A percentile compares a stretch with the other conserved stretches of the same genome.
Conservation (phyloP, 2,797 vertebrate species). For the Hydrophis major region DNA sequence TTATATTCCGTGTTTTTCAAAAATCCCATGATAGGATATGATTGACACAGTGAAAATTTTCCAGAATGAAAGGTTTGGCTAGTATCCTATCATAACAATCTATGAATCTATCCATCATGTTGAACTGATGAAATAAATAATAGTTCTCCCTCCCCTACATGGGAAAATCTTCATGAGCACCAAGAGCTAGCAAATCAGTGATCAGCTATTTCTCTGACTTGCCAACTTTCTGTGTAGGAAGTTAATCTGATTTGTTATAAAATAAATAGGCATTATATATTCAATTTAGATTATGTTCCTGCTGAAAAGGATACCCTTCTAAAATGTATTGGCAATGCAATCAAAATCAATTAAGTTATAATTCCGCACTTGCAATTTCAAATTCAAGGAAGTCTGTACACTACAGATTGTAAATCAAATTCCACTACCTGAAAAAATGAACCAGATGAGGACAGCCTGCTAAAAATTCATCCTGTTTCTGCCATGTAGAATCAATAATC, state of each 20-base stretch:
- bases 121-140: conserved; percentile 1
- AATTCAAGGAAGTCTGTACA: neutral
- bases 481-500: neutral
- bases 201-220: neutral
- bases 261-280: neutral
- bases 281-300: neutral
- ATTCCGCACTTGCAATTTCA: neutral
- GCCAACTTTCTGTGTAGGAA: neutral
- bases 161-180: neutral
- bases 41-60: neutral
- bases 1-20: neutral
- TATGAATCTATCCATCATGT: neutral
- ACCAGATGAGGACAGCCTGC: neutral
- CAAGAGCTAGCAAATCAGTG: neutral
- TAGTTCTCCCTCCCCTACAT: neutral
- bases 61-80: neutral
- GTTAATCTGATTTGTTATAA: neutral
- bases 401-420: neutral
- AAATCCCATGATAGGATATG: neutral
- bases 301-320: neutral
- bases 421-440: neutral
- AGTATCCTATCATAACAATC: neutral
- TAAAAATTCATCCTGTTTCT: neutral
- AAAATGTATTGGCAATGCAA: neutral
- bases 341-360: neutral